phyloP scores from a whole-genome alignment of 1,140 invertebrate genomes.

The Diprion similis region DNA sequence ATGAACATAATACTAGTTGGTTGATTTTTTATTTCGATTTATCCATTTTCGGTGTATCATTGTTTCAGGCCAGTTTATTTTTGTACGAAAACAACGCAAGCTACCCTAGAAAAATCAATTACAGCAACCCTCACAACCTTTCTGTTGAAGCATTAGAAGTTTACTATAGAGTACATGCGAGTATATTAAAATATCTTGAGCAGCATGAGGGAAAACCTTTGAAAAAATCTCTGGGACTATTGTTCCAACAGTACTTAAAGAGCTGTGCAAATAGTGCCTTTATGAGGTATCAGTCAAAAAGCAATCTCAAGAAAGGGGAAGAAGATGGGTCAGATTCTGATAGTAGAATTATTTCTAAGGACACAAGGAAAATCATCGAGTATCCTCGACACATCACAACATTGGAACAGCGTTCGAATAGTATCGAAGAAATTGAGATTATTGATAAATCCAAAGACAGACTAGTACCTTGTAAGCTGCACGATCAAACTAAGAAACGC shows the following conservation, averaged over 20 bases:
- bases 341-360: constrained; percentile 27
- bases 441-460: constrained; percentile 34
- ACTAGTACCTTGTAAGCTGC: constrained; percentile 18
- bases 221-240: constrained; percentile 50
- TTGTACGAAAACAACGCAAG: constrained; percentile 81
- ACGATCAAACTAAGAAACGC: constrained; percentile 37
- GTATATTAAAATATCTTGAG: constrained; percentile 85
- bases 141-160: constrained; percentile 91
- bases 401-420: constrained; percentile 36
- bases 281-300: constrained; percentile 55
- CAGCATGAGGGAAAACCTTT: constrained; percentile 66
- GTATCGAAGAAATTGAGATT: constrained; percentile 45
- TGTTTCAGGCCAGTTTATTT: constrained; percentile 71
- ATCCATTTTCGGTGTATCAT: constrained; percentile 31
- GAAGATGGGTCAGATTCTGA: constrained; percentile 28
- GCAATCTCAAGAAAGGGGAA: constrained; percentile 41
- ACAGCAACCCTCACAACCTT: constrained; percentile 81
- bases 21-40: constrained; percentile 19
- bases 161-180: constrained; percentile 83
- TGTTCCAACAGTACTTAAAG: constrained; percentile 52
- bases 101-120: constrained; percentile 87
- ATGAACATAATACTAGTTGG: background rate
- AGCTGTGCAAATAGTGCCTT: constrained; percentile 56
- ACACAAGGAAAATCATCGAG: constrained; percentile 24
- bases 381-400: constrained; percentile 25